Evolutionary conservation across 2,888 invertebrate species (phyloP).

Genomic region (Phyllotreta striolata): DNA sequence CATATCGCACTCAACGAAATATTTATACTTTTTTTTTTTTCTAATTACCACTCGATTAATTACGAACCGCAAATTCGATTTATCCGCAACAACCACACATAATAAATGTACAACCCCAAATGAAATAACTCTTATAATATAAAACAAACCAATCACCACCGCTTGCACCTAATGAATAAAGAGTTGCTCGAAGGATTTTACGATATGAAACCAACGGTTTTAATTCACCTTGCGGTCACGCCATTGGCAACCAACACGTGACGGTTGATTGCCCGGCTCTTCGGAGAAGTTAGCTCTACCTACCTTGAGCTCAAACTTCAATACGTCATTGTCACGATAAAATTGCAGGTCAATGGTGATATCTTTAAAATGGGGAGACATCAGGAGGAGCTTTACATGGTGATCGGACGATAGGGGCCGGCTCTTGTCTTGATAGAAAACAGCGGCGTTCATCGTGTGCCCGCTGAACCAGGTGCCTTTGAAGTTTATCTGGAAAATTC

Average conservation of each 20-base stretch:
- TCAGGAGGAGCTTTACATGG: conserved; percentile 71
- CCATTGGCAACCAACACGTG: conserved; percentile 44
- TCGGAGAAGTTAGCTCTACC: conserved; percentile 45
- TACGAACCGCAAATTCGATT: too few relatives aligned
- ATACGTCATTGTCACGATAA: conserved; percentile 72
- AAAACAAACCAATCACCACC: too few relatives aligned
- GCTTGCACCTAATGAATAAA: neutral
- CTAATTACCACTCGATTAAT: too few relatives aligned
- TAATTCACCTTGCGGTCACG: neutral
- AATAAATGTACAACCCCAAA: too few relatives aligned
- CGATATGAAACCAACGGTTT: neutral
- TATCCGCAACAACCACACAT: too few relatives aligned
- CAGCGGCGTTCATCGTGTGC: conserved; percentile 73
- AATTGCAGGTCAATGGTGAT: conserved; percentile 70
- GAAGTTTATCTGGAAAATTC: conserved; percentile 68
- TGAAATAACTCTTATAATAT: too few relatives aligned
- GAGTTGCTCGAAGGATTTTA: neutral
- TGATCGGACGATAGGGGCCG: conserved; percentile 69
- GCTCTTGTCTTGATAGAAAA: conserved; percentile 79
- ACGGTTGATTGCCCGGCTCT: conserved; percentile 47
- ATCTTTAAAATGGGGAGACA: conserved; percentile 77
- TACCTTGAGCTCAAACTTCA: conserved; percentile 74
- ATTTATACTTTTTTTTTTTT: too few relatives aligned
- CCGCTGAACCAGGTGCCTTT: conserved; percentile 84
- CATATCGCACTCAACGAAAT: neutral